Evolutionary conservation across 2,113 vertebrate genomes (phyloP).

Genomic region (Connochaetes taurinus): DNA sequence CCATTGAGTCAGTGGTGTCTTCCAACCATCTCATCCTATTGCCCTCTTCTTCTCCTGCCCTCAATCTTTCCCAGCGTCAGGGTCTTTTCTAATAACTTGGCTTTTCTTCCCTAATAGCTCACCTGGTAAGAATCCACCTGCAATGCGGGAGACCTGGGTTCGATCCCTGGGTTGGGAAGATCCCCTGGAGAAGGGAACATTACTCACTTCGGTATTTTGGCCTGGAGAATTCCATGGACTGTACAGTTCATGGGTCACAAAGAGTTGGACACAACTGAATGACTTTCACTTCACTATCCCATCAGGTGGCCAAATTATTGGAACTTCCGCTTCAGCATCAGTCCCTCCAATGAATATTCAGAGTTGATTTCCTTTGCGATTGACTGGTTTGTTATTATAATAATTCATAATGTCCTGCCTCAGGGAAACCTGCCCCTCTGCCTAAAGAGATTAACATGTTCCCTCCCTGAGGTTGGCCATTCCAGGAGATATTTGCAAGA

Average conservation of each 20-base stretch:
- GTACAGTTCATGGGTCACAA: background rate
- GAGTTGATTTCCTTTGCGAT: background rate
- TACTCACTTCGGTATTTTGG: background rate
- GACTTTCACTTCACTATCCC: background rate
- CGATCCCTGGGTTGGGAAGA: background rate
- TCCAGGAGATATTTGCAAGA: background rate
- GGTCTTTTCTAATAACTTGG: background rate
- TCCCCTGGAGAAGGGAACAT: background rate
- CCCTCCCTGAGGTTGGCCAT: background rate
- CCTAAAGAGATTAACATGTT: background rate
- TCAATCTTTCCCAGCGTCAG: background rate
- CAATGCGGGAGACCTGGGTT: background rate
- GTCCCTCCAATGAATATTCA: background rate
- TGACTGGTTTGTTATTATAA: background rate
- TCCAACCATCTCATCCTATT: background rate
- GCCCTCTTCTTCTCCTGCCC: background rate
- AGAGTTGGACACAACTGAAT: background rate
- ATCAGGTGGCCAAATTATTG: background rate
- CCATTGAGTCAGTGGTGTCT: background rate
- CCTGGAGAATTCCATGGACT: background rate
- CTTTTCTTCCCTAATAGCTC: background rate
- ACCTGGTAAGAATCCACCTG: background rate
- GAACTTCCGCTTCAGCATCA: background rate
- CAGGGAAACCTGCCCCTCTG: background rate
- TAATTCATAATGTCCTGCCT: background rate